These are phyloP conservation scores for Agrochola lychnidis DNA, from an alignment of 2,888 invertebrate genomes.

Conservation along the genomic window DNA sequence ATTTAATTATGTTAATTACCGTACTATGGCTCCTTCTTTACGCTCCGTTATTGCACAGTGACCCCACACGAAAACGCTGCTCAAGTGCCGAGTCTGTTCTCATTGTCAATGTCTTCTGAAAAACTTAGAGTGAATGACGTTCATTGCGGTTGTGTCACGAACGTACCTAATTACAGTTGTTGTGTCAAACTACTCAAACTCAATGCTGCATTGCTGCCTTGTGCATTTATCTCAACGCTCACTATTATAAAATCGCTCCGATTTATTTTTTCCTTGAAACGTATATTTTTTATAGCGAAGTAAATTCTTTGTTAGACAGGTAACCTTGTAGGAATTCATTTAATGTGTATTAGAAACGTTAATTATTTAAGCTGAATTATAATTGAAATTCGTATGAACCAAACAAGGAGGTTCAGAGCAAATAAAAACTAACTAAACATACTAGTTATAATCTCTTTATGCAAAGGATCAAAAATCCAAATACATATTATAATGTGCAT, in stretches of 20 bases:
- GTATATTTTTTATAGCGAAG: slow-evolving; percentile 3
- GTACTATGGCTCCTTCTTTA: slow-evolving; percentile 27
- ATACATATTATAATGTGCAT: not conserved
- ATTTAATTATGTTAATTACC: slow-evolving; percentile 54
- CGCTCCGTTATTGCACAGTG: slow-evolving; percentile 46
- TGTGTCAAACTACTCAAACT: slow-evolving; percentile 35
- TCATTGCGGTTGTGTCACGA: slow-evolving; percentile 41
- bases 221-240: slow-evolving; percentile 28
- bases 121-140: slow-evolving; percentile 32
- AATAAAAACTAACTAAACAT: not conserved
- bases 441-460: not conserved
- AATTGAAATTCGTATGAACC: not conserved
- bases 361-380: not conserved
- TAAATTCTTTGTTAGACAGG: slow-evolving; percentile 35
- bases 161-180: slow-evolving; percentile 23
- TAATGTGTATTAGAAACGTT: slow-evolving; percentile 23
- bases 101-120: slow-evolving; percentile 62
- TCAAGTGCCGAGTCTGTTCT: slow-evolving; percentile 15
- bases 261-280: slow-evolving; percentile 56
- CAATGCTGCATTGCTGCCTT: slow-evolving; percentile 46
- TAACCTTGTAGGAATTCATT: slow-evolving; percentile 41
- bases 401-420: not conserved
- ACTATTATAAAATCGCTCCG: slow-evolving; percentile 30
- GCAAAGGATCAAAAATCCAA: not conserved
- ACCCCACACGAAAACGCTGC: slow-evolving; percentile 38